Base-by-base conservation (phyloP, 2,797 vertebrate species). In the Mionectes olivaceus region DNA sequence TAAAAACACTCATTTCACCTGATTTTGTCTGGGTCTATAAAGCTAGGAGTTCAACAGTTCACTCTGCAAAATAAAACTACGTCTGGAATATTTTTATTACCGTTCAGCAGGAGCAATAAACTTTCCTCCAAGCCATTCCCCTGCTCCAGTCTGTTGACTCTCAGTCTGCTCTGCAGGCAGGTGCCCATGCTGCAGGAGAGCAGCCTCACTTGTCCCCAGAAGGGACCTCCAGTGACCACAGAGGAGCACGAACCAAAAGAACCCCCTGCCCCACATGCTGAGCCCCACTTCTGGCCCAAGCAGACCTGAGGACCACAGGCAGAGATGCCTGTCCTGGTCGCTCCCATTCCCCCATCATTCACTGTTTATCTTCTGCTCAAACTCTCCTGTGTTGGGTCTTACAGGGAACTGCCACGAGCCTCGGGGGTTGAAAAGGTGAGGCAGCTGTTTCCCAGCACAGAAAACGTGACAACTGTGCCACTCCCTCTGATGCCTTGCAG, bases 101-200 rank as follows among this genome's bases (percentile, higher is more conserved):
- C 19, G 1, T 63, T 86, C 56, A 70, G n/a, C 50, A 44, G 74
- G 30, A 90, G 35, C 39, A 60, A 56, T 49, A 59, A 83, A 53
- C 61, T 55, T 56, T n/a, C 59, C 49, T 52, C 25, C 0, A 0
- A 56, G 37, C n/a, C 5, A 0, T n/a, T 69, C 10, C 25, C 73
- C 30, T 41, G 25, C 59, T 64, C 28, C 43, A 85, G 39, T 32
- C 76, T 57, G 28, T 28, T 8, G 2, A 7, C 24, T 53, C 33
- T 23, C 2, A 11, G 37, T 33, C 35, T 79, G 49, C 27, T 25
- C 64, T 61, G 49, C 32, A 37, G 41, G 30, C 77, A 79, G 37
- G 57, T 86, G 60, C n/a, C 33, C 14, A 5, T 25, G 2, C 65
- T n/a, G 43, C 5, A 2, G 63, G 41, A 53, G 28, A 17, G 25